Conservation (phyloP, 2,888 invertebrate species). For the Arctia plantaginis region DNA sequence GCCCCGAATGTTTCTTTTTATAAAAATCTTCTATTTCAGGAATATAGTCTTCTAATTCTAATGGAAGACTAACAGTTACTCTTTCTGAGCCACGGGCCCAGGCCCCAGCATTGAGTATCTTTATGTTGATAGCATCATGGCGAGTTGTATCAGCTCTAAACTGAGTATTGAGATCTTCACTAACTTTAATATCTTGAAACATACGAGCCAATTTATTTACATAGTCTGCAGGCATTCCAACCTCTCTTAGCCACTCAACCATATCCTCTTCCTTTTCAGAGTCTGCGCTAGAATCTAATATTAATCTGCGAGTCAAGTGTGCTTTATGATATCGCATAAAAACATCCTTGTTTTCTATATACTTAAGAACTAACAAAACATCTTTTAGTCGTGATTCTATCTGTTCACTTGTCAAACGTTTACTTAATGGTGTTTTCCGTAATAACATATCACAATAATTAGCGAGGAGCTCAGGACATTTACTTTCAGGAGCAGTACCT, state of each 20-base stretch:
- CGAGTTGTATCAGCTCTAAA: slow-evolving; percentile 94
- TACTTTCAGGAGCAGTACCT: slow-evolving; percentile 95
- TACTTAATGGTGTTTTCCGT: slow-evolving; percentile 97
- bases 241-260: slow-evolving; percentile 99
- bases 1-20: slow-evolving; percentile 98
- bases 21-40: slow-evolving; percentile 99
- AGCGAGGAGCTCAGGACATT: slow-evolving; percentile 99
- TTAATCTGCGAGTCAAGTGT: slow-evolving; percentile 96
- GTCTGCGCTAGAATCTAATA: slow-evolving; percentile 99
- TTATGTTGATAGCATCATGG: slow-evolving; percentile 97
- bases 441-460: slow-evolving; percentile 99
- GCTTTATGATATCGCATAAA: slow-evolving; percentile 99
- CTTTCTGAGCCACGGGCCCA: slow-evolving; percentile 98
- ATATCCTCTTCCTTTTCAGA: slow-evolving; percentile 99
- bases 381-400: slow-evolving; percentile 97
- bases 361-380: slow-evolving; percentile 98
- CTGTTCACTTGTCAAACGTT: slow-evolving; percentile 98
- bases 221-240: slow-evolving; percentile 99
- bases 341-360: slow-evolving; percentile 99
- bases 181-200: slow-evolving; percentile 99
- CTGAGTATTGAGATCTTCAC: slow-evolving; percentile 97
- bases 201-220: slow-evolving; percentile 99
- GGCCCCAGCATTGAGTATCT: slow-evolving; percentile 99
- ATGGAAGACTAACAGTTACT: slow-evolving; percentile 97
- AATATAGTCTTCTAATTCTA: slow-evolving; percentile 99